Evolutionary conservation across 2,888 invertebrate species (phyloP).

Genomic region (Cinara cedri): DNA sequence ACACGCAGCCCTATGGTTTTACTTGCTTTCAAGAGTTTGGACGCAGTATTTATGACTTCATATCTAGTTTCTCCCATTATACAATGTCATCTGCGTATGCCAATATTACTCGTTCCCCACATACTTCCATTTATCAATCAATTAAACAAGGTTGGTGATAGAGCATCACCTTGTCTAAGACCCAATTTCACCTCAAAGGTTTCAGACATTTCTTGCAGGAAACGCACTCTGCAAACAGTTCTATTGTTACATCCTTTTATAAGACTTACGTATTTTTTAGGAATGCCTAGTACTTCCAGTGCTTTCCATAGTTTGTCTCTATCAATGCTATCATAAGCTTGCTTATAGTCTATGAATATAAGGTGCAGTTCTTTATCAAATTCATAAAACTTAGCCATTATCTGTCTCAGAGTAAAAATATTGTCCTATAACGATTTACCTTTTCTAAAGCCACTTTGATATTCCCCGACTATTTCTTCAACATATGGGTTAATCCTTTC

Average conservation of each 20-base stretch:
- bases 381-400: background rate
- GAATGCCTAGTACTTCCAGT: background rate
- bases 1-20: too few relatives aligned
- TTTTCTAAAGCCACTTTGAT: constrained; percentile 6
- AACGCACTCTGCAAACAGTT: too few relatives aligned
- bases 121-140: constrained; percentile 15
- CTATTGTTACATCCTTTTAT: constrained; percentile 26
- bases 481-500: constrained; percentile 3
- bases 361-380: background rate
- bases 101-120: too few relatives aligned
- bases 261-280: constrained; percentile 27
- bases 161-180: constrained; percentile 10
- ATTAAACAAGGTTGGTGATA: background rate
- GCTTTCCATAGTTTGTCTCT: background rate
- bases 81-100: too few relatives aligned
- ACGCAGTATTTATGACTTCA: too few relatives aligned
- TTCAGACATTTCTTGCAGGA: too few relatives aligned
- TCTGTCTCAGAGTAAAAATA: background rate
- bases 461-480: background rate
- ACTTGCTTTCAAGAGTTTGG: too few relatives aligned
- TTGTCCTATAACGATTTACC: background rate
- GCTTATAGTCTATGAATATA: too few relatives aligned
- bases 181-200: constrained; percentile 22
- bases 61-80: too few relatives aligned
- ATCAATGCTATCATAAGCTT: background rate